A percentile compares a stretch with the other conserved stretches of the same genome.
Evolutionary conservation across 2,113 vertebrate species (phyloP).

Genomic region (Oncorhynchus masou): DNA sequence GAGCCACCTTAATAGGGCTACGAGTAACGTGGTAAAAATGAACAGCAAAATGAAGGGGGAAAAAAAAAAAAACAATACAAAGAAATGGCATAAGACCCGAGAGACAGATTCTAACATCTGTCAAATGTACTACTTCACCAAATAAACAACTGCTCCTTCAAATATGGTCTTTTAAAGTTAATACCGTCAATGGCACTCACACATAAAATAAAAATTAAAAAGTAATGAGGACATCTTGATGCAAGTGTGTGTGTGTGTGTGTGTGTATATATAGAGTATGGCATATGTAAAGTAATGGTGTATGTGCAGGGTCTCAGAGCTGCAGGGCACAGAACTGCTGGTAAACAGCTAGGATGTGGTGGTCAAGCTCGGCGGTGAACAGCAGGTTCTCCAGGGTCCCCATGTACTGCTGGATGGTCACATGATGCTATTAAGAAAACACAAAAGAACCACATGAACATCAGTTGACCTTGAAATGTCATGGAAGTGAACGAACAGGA

Average conservation of each 20-base stretch:
- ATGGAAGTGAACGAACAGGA: not conserved
- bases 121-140: slow-evolving; percentile 22
- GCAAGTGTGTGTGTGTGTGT: slow-evolving; percentile 58
- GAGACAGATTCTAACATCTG: not conserved
- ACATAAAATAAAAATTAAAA: slow-evolving; percentile 20
- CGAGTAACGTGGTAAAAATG: slow-evolving; percentile 35
- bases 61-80: slow-evolving; percentile 24
- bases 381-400: slow-evolving; percentile 96
- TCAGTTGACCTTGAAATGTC: not conserved
- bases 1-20: slow-evolving; percentile 35
- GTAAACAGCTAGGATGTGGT: slow-evolving; percentile 94
- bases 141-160: slow-evolving; percentile 8
- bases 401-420: slow-evolving; percentile 98
- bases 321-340: slow-evolving; percentile 98
- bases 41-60: slow-evolving; percentile 9
- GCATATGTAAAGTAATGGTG: not conserved
- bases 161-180: slow-evolving; percentile 8
- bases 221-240: slow-evolving; percentile 63
- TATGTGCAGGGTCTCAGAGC: slow-evolving; percentile 70
- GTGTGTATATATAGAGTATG: not conserved
- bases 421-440: slow-evolving; percentile 82
- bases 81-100: slow-evolving; percentile 11
- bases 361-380: slow-evolving; percentile 96
- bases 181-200: slow-evolving; percentile 36
- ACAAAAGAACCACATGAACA: not conserved